A percentile compares a stretch with the other conserved stretches of the same genome.
Conservation (phyloP, 2,888 invertebrate genomes). For the Argyresthia goedartella region DNA sequence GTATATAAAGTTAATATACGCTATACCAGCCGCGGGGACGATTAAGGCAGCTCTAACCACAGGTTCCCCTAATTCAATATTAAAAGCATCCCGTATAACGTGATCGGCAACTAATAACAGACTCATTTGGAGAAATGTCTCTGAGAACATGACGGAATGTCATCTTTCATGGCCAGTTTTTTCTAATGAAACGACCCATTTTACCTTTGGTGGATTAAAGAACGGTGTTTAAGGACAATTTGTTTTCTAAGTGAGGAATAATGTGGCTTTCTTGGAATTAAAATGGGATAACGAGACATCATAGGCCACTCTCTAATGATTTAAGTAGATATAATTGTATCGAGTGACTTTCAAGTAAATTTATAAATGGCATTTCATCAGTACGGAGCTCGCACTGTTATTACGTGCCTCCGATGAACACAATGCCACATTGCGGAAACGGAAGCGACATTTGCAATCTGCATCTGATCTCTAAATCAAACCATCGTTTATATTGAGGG, state of each 20-base stretch:
- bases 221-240: slow-evolving; percentile 36
- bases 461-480: slow-evolving; percentile 40
- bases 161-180: slow-evolving; percentile 45
- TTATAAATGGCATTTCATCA: too few relatives aligned
- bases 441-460: neutral
- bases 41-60: slow-evolving; percentile 66
- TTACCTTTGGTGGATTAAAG: slow-evolving; percentile 22
- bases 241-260: slow-evolving; percentile 23
- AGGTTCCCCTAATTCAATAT: slow-evolving; percentile 69
- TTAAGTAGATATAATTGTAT: too few relatives aligned
- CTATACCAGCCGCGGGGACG: slow-evolving; percentile 47
- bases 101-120: slow-evolving; percentile 70
- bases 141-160: slow-evolving; percentile 68
- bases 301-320: too few relatives aligned
- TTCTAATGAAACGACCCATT: slow-evolving; percentile 46
- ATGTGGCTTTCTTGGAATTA: slow-evolving; percentile 13
- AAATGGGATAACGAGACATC: neutral
- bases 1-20: slow-evolving; percentile 64
- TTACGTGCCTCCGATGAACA: neutral
- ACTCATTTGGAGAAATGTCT: slow-evolving; percentile 66
- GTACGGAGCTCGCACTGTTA: too few relatives aligned
- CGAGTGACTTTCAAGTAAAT: too few relatives aligned
- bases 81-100: slow-evolving; percentile 65
- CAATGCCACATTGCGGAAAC: neutral
- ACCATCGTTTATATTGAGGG: slow-evolving; percentile 44